These are phyloP conservation scores for Choristoneura fumiferana DNA, from an alignment of 1,140 invertebrate genomes.

Conservation along the genomic window DNA sequence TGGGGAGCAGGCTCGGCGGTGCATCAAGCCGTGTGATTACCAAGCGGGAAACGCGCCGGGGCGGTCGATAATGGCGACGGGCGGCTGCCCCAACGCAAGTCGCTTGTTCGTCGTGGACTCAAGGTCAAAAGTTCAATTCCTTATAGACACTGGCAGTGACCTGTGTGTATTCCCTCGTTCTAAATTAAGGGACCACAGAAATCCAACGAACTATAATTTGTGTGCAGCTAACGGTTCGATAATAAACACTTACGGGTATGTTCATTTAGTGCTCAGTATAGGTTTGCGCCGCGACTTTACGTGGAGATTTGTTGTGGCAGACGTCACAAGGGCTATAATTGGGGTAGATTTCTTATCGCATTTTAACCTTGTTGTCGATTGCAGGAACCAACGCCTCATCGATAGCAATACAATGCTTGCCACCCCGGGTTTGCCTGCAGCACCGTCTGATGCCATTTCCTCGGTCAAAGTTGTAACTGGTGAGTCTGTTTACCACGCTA, in stretches of 20 bases:
- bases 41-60: slow-evolving; percentile 17
- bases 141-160: background rate
- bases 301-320: background rate
- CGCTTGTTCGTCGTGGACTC: slow-evolving; percentile 16
- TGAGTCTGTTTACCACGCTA: background rate
- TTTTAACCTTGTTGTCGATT: background rate
- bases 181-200: background rate
- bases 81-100: slow-evolving; percentile 6
- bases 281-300: background rate
- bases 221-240: background rate
- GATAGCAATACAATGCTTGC: background rate
- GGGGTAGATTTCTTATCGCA: background rate
- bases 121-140: slow-evolving; percentile 11
- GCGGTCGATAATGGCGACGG: slow-evolving; percentile 17
- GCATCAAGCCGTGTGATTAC: slow-evolving; percentile 19
- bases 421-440: background rate
- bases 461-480: background rate
- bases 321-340: background rate
- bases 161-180: slow-evolving; percentile 82
- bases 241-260: background rate
- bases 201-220: background rate
- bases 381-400: background rate
- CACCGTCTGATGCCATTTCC: background rate
- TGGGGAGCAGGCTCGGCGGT: background rate
- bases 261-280: background rate